Base-by-base conservation (phyloP, 2,888 invertebrate species). In the Cancer borealis region DNA sequence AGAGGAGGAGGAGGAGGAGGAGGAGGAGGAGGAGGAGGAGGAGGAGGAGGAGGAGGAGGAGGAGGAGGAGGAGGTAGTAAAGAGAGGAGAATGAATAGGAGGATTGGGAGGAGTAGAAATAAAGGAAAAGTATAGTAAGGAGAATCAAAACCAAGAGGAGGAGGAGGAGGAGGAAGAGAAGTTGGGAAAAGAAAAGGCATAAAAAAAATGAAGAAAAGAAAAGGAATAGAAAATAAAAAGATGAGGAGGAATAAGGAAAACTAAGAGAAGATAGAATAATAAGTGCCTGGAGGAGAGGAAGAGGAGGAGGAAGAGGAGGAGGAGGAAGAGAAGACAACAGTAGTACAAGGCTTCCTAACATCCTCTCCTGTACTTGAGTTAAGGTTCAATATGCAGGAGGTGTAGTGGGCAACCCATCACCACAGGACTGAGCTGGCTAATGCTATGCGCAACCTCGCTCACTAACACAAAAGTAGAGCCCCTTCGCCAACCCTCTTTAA, bases 331-430 rank as follows among this genome's bases (percentile, higher is more conserved):
- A 39, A 90, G 49, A 90, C 39, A 47, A 90, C 10, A 47, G 14
- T n/a, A 39, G 39, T 39, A 84, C 39, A 73, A 10, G 39, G 84
- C 39, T 14, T 4, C 84, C 84, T 39, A 84, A 14, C 84, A 84
- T 14, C 84, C 84, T 84, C 84, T 39, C 39, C 84, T n/a, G 30
- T 21, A 73, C 84, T 30, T 84, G 84, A 84, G 39, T 84, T 30
- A 84, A 14, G 84, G 84, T 39, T 39, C 84, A 84, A 84, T 84
- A 84, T 84, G 84, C 84, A 14, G 84, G 84, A 39, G 84, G 84
- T 84, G 39, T 14, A 84, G 39, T 12, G 30, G 84, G 84, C 84
- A n/a, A 84, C 84, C 10, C 84, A 84, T 84, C 84, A 84, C 12
- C 39, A 1, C 14, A n/a, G n/a, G 84, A 5, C 17, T 39, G 14